Conservation (phyloP, 2,797 vertebrate genomes). For the Eleutherodactylus coqui region DNA sequence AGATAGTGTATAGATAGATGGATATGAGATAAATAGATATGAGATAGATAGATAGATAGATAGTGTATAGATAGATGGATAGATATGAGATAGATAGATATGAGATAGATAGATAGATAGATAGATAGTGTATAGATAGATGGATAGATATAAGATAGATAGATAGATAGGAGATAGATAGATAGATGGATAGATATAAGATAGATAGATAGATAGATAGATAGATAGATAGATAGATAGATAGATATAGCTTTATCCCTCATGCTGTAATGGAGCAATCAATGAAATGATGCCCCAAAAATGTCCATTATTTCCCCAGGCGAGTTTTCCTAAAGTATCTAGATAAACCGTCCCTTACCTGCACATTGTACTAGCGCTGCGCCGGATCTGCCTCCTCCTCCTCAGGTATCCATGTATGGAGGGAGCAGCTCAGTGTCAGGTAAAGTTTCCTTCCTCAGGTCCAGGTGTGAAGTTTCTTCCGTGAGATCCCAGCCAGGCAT, state of each 20-base stretch:
- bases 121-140: too few species aligned
- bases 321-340: too few species aligned
- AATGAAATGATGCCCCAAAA: too few species aligned
- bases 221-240: constrained; percentile 15
- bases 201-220: neutral
- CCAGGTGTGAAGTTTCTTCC: neutral
- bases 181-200: neutral
- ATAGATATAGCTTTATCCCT: too few species aligned
- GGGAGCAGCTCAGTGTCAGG: neutral
- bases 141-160: constrained; percentile 24
- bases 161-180: neutral
- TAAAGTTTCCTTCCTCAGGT: constrained; percentile 33
- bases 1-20: neutral
- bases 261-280: too few species aligned
- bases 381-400: neutral
- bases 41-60: constrained; percentile 7
- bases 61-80: too few species aligned
- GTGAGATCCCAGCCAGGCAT: neutral
- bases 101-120: neutral
- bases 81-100: neutral
- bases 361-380: constrained; percentile 1
- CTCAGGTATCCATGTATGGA: constrained; percentile 12
- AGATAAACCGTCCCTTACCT: neutral
- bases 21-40: constrained; percentile 9
- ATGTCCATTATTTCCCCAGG: too few species aligned